Conservation (phyloP, 2,797 vertebrate species). For the Taeniopygia guttata region DNA sequence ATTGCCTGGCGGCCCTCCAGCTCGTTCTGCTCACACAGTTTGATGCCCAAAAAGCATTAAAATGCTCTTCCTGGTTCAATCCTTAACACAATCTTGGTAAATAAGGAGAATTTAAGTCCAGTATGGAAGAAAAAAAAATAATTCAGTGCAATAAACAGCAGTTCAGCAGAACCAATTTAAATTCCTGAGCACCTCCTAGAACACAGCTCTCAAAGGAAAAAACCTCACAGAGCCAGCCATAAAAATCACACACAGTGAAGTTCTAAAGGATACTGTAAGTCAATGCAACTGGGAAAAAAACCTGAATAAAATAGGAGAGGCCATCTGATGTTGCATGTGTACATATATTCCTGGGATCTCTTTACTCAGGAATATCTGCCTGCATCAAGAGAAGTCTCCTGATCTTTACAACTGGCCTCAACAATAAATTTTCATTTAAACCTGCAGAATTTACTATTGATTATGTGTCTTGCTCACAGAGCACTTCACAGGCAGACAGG, state of each 20-base stretch:
- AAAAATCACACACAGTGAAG: not conserved
- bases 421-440: not conserved
- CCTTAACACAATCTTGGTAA: not conserved
- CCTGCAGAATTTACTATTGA: not conserved
- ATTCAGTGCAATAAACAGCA: not conserved
- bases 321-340: not conserved
- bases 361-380: not conserved
- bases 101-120: not conserved
- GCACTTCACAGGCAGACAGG: rapidly evolving
- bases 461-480: rapidly evolving
- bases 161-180: not conserved
- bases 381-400: not conserved
- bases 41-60: not conserved
- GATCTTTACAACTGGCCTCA: not conserved
- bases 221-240: not conserved
- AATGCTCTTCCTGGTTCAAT: not conserved
- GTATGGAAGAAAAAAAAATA: not conserved
- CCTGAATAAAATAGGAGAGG: not conserved
- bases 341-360: not conserved
- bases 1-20: not conserved
- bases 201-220: not conserved
- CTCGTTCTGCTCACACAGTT: not conserved
- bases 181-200: not conserved
- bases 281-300: not conserved
- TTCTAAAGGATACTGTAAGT: not conserved